Conservation (phyloP, 2,113 vertebrate species). For the Nycticryphes semicollaris region DNA sequence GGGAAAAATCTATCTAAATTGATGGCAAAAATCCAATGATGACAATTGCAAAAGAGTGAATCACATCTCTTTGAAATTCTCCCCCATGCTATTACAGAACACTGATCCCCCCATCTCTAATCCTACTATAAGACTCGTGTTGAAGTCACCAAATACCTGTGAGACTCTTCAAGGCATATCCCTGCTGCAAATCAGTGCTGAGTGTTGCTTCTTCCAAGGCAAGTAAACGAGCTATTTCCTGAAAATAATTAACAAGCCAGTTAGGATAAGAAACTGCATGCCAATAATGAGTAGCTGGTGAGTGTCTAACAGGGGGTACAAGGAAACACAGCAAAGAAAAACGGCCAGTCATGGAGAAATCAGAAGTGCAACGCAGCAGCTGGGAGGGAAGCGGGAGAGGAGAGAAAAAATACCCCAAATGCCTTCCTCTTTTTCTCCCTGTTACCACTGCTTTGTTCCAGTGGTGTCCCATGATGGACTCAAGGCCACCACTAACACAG, state of each 20-base stretch:
- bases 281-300: accelerated
- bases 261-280: not conserved
- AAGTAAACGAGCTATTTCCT: slow-evolving; percentile 98
- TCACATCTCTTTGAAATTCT: not conserved
- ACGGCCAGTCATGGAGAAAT: not conserved
- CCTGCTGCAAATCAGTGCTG: slow-evolving; percentile 96
- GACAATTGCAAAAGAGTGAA: not conserved
- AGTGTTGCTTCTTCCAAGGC: slow-evolving; percentile 95
- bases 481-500: not conserved
- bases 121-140: not conserved
- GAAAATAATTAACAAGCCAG: not conserved
- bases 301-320: not conserved
- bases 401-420: not conserved
- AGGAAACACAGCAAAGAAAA: not conserved
- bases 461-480: not conserved
- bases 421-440: not conserved
- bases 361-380: accelerated
- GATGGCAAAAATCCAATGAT: not conserved
- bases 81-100: not conserved
- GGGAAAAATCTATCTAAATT: not conserved
- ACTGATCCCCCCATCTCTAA: not conserved
- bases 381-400: not conserved
- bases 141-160: slow-evolving; percentile 79
- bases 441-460: not conserved
- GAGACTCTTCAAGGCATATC: slow-evolving; percentile 96